Evolutionary conservation across 1,140 invertebrate species (phyloP), one percentile per base, ranked within the genome.

Genomic region (Trichonephila inaurata): DNA sequence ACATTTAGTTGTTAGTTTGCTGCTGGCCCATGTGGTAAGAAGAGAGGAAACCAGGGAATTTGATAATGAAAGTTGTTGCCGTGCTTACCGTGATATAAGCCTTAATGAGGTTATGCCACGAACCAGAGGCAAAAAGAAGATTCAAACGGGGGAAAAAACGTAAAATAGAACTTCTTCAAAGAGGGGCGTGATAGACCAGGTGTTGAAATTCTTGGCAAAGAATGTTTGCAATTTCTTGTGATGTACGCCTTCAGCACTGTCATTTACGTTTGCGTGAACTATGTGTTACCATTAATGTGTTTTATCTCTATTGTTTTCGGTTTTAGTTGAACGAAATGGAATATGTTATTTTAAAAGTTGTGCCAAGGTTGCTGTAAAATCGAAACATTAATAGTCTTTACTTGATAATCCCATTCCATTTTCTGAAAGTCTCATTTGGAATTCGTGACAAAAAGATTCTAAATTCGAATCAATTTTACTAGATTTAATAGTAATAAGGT

Each of bases 21-120:
- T 83, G 14, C 61, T 21, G 24, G 14, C 21, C 62, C 40, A 6
- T 7, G 10, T 21, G 12, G 1, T 24, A 72, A 58, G 62, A 64
- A 64, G 64, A 85, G 61, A 40, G 0, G 21, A 21, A 6, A 61
- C 14, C 4, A 28, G 85, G 19, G 51, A 40, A 72, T 72, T 89
- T 89, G 66, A 89, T 72, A 89, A 89, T 89, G 87, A 72, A 89
- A 89, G 87, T 72, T 89, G 58, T 58, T 87, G 85, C 85, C 28
- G 61, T 87, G 61, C 51, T 33, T 89, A 33, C 21, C 64, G 64
- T 69, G 87, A 69, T 89, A 33, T 18, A 51, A 51, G n/a, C 7
- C 19, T 89, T 89, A 89, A 89, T 89, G 87, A 89, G 87, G 21
- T 89, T 33, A 69, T 72, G 66, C 87, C 40, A 89, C 87, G 87